phyloP scores from a whole-genome alignment of 2,113 vertebrate genomes.

The Turdus rufiventris region DNA sequence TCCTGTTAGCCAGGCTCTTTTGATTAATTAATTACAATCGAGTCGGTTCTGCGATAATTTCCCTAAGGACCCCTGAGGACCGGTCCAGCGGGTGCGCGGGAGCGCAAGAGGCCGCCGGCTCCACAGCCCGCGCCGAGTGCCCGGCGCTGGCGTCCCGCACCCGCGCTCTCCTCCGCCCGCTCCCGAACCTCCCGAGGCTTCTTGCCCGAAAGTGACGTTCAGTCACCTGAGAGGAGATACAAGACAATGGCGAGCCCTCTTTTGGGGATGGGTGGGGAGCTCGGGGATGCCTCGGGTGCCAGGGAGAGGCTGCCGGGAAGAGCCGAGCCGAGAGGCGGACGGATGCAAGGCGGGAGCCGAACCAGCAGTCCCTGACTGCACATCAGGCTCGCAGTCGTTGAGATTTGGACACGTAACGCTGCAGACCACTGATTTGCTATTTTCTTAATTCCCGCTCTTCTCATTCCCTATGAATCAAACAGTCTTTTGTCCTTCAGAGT shows the following conservation, averaged over 20 bases:
- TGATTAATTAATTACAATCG: slow-evolving; percentile 67
- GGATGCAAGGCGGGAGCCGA: not conserved
- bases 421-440: slow-evolving; percentile 66
- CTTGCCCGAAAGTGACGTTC: not conserved
- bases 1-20: slow-evolving; percentile 16
- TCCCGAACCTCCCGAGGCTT: not conserved
- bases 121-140: not conserved
- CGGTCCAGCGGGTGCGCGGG: not conserved
- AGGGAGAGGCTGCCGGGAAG: not conserved
- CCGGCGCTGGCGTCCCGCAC: not conserved
- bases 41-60: slow-evolving; percentile 23
- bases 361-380: slow-evolving; percentile 11
- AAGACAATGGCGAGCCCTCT: not conserved
- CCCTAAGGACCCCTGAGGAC: not conserved
- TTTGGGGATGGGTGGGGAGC: not conserved
- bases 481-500: slow-evolving; percentile 76
- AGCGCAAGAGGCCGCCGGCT: not conserved
- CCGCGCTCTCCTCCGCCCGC: not conserved
- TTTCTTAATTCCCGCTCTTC: slow-evolving; percentile 75
- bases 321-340: not conserved
- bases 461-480: slow-evolving; percentile 59
- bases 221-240: not conserved
- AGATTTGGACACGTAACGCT: slow-evolving; percentile 63
- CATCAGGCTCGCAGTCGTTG: slow-evolving; percentile 14
- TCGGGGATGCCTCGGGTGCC: not conserved